phyloP scores from a whole-genome alignment of 2,888 invertebrate genomes.

The Helobdella robusta region DNA sequence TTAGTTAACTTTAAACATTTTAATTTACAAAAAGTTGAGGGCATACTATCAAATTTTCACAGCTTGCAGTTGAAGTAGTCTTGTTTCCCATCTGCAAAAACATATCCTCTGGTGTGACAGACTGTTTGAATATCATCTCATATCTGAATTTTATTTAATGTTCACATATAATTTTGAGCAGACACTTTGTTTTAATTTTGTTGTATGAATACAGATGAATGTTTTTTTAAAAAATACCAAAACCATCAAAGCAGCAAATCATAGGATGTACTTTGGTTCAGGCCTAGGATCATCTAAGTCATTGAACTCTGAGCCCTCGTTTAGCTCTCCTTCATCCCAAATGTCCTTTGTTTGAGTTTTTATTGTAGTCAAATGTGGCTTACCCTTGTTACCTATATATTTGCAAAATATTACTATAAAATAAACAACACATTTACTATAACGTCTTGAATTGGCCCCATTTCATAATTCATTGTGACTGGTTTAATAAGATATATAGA shows the following conservation, averaged over 20 bases:
- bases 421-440: not conserved
- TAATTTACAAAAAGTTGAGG: no score
- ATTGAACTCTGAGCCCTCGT: conserved; percentile 45
- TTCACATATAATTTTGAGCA: no score
- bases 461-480: no score
- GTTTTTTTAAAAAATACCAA: conserved; percentile 3
- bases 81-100: conserved; percentile 75
- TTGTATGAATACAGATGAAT: not conserved
- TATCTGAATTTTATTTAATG: no score
- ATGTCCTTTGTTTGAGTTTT: conserved; percentile 41
- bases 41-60: conserved; percentile 76
- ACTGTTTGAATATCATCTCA: conserved; percentile 72
- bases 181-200: not conserved
- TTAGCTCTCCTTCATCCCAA: conserved; percentile 46
- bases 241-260: conserved; percentile 25
- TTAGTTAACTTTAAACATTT: no score
- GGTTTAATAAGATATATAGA: not conserved
- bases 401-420: not conserved
- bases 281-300: conserved; percentile 45
- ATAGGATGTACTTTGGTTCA: conserved; percentile 47
- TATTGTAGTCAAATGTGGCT: conserved; percentile 13
- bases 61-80: conserved; percentile 68
- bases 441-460: no score
- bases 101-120: conserved; percentile 73
- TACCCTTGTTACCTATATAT: not conserved